Percentiles rank a stretch among this genome's conserved stretches.
These are phyloP conservation scores for Spisula subtruncata DNA, from an alignment of 2,888 invertebrate genomes.

Conservation along the genomic window DNA sequence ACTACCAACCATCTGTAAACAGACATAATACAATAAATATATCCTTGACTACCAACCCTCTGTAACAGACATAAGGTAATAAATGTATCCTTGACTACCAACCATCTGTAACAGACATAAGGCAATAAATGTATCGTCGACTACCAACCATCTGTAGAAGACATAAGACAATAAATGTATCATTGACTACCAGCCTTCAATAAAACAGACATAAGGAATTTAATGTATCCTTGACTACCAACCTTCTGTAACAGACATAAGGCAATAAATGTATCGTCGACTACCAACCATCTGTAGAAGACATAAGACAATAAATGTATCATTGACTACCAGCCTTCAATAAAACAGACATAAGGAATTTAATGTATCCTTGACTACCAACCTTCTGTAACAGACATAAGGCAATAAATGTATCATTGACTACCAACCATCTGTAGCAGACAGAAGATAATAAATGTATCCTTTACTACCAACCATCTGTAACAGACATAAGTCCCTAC, in stretches of 20 bases:
- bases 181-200: slow-evolving; percentile 97
- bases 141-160: slow-evolving; percentile 93
- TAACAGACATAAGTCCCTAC: too few relatives aligned
- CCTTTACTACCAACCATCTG: too few relatives aligned
- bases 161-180: slow-evolving; percentile 93
- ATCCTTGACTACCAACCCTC: slow-evolving; percentile 98
- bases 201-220: slow-evolving; percentile 18
- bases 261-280: slow-evolving; percentile 97
- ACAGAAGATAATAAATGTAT: too few relatives aligned
- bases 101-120: slow-evolving; percentile 91
- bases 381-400: slow-evolving; percentile 91
- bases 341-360: slow-evolving; percentile 18
- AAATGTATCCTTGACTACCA: slow-evolving; percentile 97
- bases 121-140: slow-evolving; percentile 97
- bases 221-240: slow-evolving; percentile 98
- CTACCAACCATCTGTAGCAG: slow-evolving; percentile 93
- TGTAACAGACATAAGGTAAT: slow-evolving; percentile 90
- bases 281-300: slow-evolving; percentile 93
- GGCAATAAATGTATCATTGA: slow-evolving; percentile 97
- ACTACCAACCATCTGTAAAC: slow-evolving; percentile 95
- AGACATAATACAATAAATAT: slow-evolving; percentile 94
- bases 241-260: slow-evolving; percentile 91
- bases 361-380: slow-evolving; percentile 98
- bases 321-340: slow-evolving; percentile 97
- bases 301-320: slow-evolving; percentile 93